These are phyloP conservation scores for Diarsia rubi DNA, from an alignment of 2,888 invertebrate genomes.

Conservation along the genomic window DNA sequence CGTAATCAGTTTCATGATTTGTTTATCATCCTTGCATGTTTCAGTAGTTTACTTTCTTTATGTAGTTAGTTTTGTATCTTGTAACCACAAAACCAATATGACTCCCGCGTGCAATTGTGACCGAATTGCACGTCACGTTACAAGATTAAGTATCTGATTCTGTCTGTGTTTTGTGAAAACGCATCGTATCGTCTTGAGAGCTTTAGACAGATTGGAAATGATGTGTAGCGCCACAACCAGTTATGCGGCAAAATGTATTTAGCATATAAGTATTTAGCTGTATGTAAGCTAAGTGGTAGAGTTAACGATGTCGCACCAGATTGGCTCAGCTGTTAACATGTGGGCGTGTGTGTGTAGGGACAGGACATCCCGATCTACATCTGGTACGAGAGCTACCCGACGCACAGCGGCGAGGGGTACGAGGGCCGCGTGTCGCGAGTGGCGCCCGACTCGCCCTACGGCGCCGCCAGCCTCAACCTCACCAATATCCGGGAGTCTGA, in stretches of 20 bases:
- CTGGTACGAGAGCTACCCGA: conserved; percentile 99
- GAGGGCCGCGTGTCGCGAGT: conserved; percentile 97
- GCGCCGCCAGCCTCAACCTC: conserved; percentile 98
- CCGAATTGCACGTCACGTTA: conserved; percentile 62
- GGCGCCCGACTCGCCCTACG: conserved; percentile 96
- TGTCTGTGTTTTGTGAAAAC: conserved; percentile 69
- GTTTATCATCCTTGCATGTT: conserved; percentile 72
- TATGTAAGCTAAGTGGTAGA: conserved; percentile 65
- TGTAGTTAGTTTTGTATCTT: conserved; percentile 67
- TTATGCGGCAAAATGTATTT: conserved; percentile 68
- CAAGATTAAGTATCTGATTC: conserved; percentile 67
- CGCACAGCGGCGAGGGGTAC: conserved; percentile 98
- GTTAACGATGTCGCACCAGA: conserved; percentile 73
- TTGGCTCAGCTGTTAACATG: conserved; percentile 66
- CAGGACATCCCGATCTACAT: conserved; percentile 99
- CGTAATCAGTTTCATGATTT: conserved; percentile 43
- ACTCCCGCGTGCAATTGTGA: conserved; percentile 55
- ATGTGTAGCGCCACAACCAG: conserved; percentile 70
- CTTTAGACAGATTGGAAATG: conserved; percentile 77
- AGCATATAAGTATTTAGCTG: conserved; percentile 65
- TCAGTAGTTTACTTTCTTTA: conserved; percentile 60
- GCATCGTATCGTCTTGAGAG: conserved; percentile 68
- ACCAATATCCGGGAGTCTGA: conserved; percentile 98
- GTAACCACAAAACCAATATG: conserved; percentile 65
- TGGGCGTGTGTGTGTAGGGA: conserved; percentile 92